A percentile compares a stretch with the other conserved stretches of the same genome.
Conservation (phyloP, 2,888 invertebrate species). For the Campopleginae sp. region DNA sequence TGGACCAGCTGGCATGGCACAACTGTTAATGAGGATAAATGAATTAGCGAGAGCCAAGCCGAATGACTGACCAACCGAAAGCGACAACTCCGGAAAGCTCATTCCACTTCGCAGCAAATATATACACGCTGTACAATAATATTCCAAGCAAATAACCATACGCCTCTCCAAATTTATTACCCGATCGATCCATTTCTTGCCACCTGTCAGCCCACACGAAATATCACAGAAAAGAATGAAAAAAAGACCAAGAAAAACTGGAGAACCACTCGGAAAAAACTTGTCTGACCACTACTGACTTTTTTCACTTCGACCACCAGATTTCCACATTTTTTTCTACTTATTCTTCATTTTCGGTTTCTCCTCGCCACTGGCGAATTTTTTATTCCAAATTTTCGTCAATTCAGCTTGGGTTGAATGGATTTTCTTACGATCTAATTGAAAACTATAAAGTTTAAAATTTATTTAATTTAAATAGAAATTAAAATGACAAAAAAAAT, state of each 20-base stretch:
- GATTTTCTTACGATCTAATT: neutral
- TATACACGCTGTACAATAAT: slow-evolving; percentile 9
- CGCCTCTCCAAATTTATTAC: neutral
- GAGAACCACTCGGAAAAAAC: neutral
- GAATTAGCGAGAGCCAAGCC: slow-evolving; percentile 42
- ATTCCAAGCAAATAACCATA: slow-evolving; percentile 1
- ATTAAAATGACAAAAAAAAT: no score
- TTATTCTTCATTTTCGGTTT: neutral
- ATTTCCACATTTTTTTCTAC: neutral
- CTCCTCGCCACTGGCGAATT: neutral
- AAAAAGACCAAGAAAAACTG: neutral
- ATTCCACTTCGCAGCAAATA: slow-evolving; percentile 18
- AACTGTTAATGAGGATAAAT: slow-evolving; percentile 29
- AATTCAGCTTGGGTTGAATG: neutral
- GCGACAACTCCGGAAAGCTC: slow-evolving; percentile 47
- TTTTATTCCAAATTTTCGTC: neutral
- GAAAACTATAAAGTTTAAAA: neutral
- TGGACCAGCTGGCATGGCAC: neutral
- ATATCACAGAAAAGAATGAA: neutral
- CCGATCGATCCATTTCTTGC: slow-evolving; percentile 10
- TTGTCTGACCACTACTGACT: neutral
- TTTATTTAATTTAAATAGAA: no score
- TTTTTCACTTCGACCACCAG: neutral
- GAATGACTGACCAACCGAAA: slow-evolving; percentile 44
- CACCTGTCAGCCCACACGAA: neutral